Evolutionary conservation across 92 coral and sea anemone species (phyloP).

Genomic region (Isaurus tuberculatus): DNA sequence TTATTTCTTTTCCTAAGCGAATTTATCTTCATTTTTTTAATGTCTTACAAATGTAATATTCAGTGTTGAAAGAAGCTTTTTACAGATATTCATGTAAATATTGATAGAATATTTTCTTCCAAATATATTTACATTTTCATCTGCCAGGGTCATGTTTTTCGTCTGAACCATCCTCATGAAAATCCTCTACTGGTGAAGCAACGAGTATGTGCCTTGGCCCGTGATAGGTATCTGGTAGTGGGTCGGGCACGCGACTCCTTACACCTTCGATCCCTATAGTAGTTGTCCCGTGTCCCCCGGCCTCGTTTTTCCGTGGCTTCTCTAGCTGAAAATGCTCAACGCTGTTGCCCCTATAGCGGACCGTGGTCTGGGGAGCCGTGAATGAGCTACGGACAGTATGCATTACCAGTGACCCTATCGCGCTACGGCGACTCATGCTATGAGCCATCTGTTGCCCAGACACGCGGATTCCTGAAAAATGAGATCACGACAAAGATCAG

Average conservation of each 20-base stretch:
- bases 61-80: too few species aligned
- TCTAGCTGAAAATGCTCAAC: constrained; percentile 1
- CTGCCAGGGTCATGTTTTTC: not conserved
- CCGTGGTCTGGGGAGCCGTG: not conserved
- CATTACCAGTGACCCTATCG: constrained; percentile 29
- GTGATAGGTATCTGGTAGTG: constrained; percentile 28
- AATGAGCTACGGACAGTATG: constrained; percentile 28
- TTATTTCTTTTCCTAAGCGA: too few species aligned
- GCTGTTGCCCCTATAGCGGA: constrained; percentile 32
- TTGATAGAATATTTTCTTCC: too few species aligned
- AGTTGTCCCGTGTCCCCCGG: constrained; percentile 8
- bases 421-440: constrained; percentile 22
- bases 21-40: too few species aligned
- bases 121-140: too few species aligned
- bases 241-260: constrained; percentile 30
- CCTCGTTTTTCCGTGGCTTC: not conserved
- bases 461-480: constrained; percentile 36
- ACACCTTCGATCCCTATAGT: constrained; percentile 21
- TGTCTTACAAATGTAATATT: too few species aligned
- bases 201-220: constrained; percentile 37
- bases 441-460: constrained; percentile 44
- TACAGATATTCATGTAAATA: too few species aligned
- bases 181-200: constrained; percentile 25
- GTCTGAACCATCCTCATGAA: not conserved
- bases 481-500: too few species aligned